phyloP scores from a whole-genome alignment of 2,797 vertebrate genomes.

The Cryptoprocta ferox region DNA sequence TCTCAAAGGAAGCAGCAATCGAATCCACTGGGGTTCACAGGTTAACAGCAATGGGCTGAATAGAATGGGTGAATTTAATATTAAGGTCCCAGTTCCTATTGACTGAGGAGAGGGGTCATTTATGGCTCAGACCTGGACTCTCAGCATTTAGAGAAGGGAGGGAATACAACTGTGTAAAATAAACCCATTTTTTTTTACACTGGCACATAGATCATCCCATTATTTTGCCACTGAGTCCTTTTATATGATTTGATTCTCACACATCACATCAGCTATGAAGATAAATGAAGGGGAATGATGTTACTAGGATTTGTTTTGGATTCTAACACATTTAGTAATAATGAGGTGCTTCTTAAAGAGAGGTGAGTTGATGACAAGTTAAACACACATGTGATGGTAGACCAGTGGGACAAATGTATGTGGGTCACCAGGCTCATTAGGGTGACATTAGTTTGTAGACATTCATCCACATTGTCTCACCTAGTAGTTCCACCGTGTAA shows the following conservation, averaged over 20 bases:
- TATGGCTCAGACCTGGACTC: not conserved
- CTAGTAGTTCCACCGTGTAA: not conserved
- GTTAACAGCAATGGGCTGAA: not conserved
- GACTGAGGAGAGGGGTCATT: not conserved
- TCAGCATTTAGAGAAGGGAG: not conserved
- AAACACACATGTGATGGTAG: not conserved
- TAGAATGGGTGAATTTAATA: not conserved
- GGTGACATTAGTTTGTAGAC: not conserved
- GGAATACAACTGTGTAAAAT: not conserved
- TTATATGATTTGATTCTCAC: conserved; percentile 23
- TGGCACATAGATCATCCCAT: not conserved
- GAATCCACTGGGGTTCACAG: not conserved
- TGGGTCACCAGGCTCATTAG: not conserved
- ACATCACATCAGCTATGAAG: not conserved
- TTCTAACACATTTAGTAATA: not conserved
- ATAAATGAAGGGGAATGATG: not conserved
- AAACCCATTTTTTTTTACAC: not conserved
- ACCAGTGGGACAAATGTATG: not conserved
- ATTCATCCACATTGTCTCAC: not conserved
- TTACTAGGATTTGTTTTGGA: not conserved
- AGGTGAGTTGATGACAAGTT: not conserved
- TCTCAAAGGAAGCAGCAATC: not conserved
- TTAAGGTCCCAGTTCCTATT: not conserved
- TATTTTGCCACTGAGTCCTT: not conserved
- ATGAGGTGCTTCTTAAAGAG: not conserved